phyloP scores from a whole-genome alignment of 2,113 vertebrate species.

The Passerina amoena region DNA sequence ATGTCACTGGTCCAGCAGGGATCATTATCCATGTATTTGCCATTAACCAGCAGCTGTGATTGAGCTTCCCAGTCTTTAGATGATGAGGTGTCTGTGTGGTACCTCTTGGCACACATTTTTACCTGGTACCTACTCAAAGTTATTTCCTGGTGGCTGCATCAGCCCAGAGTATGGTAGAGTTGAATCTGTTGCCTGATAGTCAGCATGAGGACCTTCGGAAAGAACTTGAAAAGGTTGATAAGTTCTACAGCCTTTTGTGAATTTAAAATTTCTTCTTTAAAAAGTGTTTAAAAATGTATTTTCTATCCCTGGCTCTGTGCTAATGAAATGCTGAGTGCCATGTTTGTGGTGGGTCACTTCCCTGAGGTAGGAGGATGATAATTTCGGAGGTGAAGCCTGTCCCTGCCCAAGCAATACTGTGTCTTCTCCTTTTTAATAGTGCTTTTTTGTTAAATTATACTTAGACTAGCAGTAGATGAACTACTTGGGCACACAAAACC shows the following conservation, averaged over 20 bases:
- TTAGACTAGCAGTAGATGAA: background rate
- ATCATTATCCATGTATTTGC: rapidly evolving
- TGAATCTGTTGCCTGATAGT: rapidly evolving
- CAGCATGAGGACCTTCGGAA: background rate
- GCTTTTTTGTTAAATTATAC: background rate
- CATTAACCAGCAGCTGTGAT: background rate
- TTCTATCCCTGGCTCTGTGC: background rate
- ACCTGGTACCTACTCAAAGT: background rate
- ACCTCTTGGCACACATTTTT: background rate
- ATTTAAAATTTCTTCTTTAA: background rate
- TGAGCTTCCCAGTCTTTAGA: background rate
- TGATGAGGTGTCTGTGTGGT: background rate
- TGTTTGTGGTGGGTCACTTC: rapidly evolving
- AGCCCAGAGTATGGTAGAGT: too few relatives aligned
- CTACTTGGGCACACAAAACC: background rate
- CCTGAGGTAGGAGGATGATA: background rate
- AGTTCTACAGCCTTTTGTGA: background rate
- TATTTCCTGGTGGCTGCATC: background rate
- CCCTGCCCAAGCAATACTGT: too few relatives aligned
- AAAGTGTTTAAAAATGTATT: background rate
- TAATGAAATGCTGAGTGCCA: rapidly evolving
- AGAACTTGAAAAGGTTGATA: background rate
- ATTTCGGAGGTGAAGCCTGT: background rate
- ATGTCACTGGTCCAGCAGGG: background rate
- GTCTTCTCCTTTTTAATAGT: background rate